Evolutionary conservation across 2,113 vertebrate species (phyloP).

Genomic region (Arvicanthis niloticus): DNA sequence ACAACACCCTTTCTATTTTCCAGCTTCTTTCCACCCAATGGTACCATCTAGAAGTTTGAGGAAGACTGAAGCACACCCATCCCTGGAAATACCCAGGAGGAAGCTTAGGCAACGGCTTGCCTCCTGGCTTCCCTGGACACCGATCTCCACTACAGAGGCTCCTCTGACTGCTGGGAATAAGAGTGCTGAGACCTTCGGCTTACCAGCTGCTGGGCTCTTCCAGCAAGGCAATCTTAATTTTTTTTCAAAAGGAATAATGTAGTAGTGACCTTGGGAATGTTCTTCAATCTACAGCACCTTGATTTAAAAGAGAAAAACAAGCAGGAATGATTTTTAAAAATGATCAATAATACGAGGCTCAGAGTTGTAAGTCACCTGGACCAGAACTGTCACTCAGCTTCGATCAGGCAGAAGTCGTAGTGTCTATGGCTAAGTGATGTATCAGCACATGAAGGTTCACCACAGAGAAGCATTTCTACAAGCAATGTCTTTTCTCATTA

Average conservation of each 20-base stretch:
- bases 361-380: not conserved
- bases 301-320: not conserved
- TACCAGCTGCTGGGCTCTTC: not conserved
- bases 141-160: not conserved
- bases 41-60: not conserved
- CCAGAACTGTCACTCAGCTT: not conserved
- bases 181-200: accelerated
- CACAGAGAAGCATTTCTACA: not conserved
- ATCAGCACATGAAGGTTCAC: not conserved
- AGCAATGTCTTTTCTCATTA: not conserved
- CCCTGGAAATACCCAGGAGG: not conserved
- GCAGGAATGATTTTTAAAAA: not conserved
- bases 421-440: no score
- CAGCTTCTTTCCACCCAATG: not conserved
- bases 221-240: not conserved
- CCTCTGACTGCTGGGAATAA: not conserved
- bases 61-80: accelerated
- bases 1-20: no score
- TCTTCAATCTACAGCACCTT: not conserved
- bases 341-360: not conserved
- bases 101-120: not conserved
- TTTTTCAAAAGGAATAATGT: not conserved
- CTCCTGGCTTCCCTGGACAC: accelerated
- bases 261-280: not conserved
- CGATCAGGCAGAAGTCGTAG: not conserved